Evolutionary conservation across 2,797 vertebrate genomes (phyloP).

Genomic region (Champsocephalus esox): DNA sequence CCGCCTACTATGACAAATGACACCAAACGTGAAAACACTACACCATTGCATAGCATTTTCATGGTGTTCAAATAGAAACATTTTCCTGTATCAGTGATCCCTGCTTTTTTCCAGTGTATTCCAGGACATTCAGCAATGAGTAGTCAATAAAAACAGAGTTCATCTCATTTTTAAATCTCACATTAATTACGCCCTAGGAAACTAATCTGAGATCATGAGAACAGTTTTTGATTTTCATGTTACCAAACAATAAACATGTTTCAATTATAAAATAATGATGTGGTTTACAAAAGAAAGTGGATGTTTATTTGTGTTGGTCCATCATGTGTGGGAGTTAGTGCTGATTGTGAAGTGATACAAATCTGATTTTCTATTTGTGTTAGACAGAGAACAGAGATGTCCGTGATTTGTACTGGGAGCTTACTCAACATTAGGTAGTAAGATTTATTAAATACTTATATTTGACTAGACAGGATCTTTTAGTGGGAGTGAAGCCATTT

Average conservation of each 20-base stretch:
- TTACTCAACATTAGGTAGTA: too few species aligned
- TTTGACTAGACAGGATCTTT: not conserved
- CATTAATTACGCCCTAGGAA: not conserved
- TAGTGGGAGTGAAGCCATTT: not conserved
- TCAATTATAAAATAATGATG: slow-evolving; percentile 20
- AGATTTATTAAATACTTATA: too few species aligned
- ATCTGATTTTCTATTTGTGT: slow-evolving; percentile 4
- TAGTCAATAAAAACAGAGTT: too few species aligned
- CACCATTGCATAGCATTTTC: not conserved
- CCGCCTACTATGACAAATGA: slow-evolving; percentile 10
- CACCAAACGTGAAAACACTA: not conserved
- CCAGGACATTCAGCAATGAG: too few species aligned
- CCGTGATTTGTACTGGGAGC: not conserved
- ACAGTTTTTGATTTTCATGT: slow-evolving; percentile 1
- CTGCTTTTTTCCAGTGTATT: not conserved
- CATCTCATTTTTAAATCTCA: too few species aligned
- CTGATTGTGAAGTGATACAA: slow-evolving; percentile 20
- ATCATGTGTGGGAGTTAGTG: slow-evolving; percentile 23
- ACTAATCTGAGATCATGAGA: not conserved
- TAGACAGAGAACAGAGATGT: slow-evolving; percentile 11
- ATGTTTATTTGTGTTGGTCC: slow-evolving; percentile 5
- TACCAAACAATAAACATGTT: not conserved
- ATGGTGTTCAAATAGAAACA: not conserved
- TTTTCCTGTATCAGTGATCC: not conserved
- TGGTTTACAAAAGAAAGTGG: not conserved